Conservation (phyloP, 2,888 invertebrate genomes). For the Scaptomyza reducta region DNA sequence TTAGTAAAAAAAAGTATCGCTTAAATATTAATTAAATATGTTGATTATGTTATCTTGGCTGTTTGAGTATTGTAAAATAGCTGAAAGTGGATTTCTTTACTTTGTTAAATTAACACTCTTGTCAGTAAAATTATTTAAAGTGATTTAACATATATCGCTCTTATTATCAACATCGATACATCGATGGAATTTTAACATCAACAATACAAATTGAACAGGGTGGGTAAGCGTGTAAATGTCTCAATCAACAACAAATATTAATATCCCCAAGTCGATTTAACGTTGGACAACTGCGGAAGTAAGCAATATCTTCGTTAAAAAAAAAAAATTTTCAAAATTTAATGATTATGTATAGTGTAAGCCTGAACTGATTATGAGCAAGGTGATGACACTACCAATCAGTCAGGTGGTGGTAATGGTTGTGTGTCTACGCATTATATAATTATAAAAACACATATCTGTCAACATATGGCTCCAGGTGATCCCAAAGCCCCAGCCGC, state of each 20-base stretch:
- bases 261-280: conserved; percentile 31
- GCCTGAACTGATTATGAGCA: conserved; percentile 22
- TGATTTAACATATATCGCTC: background rate
- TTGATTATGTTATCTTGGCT: background rate
- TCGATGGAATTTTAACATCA: conserved; percentile 36
- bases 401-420: conserved; percentile 50
- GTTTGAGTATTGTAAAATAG: background rate
- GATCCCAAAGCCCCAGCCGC: conserved; percentile 19
- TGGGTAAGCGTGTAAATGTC: conserved; percentile 29
- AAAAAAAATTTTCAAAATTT: conserved; percentile 18
- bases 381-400: conserved; percentile 37
- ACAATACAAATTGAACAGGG: conserved; percentile 49
- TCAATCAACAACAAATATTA: conserved; percentile 53
- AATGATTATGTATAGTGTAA: conserved; percentile 13
- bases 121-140: background rate
- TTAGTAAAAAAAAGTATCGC: background rate
- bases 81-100: background rate
- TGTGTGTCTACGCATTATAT: conserved; percentile 64
- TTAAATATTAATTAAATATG: background rate
- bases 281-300: conserved; percentile 33
- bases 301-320: conserved; percentile 33
- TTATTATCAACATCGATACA: conserved; percentile 24
- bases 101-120: background rate
- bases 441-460: conserved; percentile 51
- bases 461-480: conserved; percentile 44